Percentiles rank a stretch among this genome's conserved stretches.
Conservation (phyloP, 2,888 invertebrate species). For the Andrena flavipes region DNA sequence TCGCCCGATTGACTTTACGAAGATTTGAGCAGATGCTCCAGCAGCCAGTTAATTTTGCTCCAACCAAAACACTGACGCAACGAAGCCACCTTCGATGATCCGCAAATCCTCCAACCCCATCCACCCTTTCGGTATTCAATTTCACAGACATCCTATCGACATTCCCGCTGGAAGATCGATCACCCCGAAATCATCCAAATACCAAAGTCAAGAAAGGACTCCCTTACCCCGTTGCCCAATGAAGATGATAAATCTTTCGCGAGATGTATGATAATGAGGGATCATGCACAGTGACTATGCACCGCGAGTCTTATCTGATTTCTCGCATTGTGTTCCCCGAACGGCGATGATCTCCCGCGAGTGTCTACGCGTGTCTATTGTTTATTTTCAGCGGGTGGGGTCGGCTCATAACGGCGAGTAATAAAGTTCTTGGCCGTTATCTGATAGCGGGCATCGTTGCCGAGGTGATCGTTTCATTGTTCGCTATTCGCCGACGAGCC, state of each 20-base stretch:
- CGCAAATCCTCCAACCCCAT: too few relatives aligned
- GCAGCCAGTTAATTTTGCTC: too few relatives aligned
- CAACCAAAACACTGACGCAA: too few relatives aligned
- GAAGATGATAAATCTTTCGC: constrained; percentile 59
- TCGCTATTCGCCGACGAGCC: constrained; percentile 52
- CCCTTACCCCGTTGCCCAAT: constrained; percentile 26
- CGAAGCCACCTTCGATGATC: too few relatives aligned
- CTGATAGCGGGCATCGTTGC: constrained; percentile 61
- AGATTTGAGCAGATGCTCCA: too few relatives aligned
- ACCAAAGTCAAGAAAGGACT: not conserved
- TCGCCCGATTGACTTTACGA: too few relatives aligned
- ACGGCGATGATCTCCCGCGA: constrained; percentile 66
- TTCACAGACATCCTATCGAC: too few relatives aligned
- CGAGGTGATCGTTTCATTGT: constrained; percentile 51
- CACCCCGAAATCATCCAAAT: not conserved
- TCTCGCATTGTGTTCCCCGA: constrained; percentile 63
- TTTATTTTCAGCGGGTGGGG: constrained; percentile 62
- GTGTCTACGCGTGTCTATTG: constrained; percentile 59
- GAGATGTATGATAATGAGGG: constrained; percentile 68
- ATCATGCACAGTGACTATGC: constrained; percentile 49
- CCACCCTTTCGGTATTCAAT: too few relatives aligned
- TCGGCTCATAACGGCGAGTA: constrained; percentile 68
- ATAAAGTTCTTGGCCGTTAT: constrained; percentile 71
- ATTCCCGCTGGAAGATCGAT: too few relatives aligned
- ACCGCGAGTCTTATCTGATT: constrained; percentile 62